Base-by-base conservation (phyloP, 1,140 invertebrate species). In the Triops cancriformis region DNA sequence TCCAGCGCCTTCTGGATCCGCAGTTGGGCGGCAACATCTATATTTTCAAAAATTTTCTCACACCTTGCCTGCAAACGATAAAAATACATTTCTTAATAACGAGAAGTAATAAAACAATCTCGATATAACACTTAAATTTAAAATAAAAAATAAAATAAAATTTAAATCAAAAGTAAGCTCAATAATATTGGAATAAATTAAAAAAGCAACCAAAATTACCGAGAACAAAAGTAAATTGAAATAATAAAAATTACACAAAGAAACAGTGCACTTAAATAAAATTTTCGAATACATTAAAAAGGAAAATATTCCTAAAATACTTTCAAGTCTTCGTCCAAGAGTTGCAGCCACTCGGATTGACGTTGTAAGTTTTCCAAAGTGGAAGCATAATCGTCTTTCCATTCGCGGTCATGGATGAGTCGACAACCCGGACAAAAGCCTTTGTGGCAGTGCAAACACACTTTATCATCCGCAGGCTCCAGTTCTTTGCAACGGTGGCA, bases 321-420 rank as follows among this genome's bases (percentile, higher is more conserved):
- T 45, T 74, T 78, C 18, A 73, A 73, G 1, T 78, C 73, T 42
- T 78, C 73, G 31, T 73, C 74, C n/a, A 78, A 43, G n/a, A 78
- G 27, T 5, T 26, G 27, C 7, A 78, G 72, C 37, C 41, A 64
- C n/a, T 76, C 42, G 18, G 43, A 51, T 23, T 73, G 64, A 7
- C 28, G 27, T 23, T 41, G 72, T 27, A 73, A 31, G 26, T 73
- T 41, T 31, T 78, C 73, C 64, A 78, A 31, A 43, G 72, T 73
- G 18, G 14, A 31, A 23, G 26, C 23, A 43, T 12, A 79, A 43
- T 81, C 79, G 87, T 87, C 84, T 86, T 84, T 77, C 85, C 88
- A 81, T 88, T 86, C 80, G 86, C 85, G n/a, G 85, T 83, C 84
- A 86, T 87, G 79, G 87, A 86, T 72, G 86, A 83, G 1, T 89